Evolutionary conservation across 2,888 invertebrate species (phyloP).

Genomic region (Yponomeuta sedellus): DNA sequence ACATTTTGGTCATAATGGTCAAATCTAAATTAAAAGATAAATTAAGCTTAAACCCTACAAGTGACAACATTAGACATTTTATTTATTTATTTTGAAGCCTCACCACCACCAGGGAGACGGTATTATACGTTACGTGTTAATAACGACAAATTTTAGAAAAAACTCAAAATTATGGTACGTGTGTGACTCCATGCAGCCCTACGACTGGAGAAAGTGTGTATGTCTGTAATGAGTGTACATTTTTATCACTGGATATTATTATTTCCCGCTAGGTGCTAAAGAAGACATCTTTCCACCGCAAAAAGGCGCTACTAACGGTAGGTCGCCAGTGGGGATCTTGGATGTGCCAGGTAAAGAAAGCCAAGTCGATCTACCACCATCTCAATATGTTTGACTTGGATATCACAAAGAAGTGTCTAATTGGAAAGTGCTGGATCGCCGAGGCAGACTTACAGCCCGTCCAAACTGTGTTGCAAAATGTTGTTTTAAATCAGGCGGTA

Average conservation of each 20-base stretch:
- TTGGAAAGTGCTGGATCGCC: slow-evolving; percentile 89
- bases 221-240: too few species aligned
- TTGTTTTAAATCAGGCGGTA: slow-evolving; percentile 35
- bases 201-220: too few species aligned
- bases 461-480: slow-evolving; percentile 47
- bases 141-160: too few species aligned
- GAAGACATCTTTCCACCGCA: slow-evolving; percentile 90
- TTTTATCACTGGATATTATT: slow-evolving; percentile 18
- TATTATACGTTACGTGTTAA: too few species aligned
- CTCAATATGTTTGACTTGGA: slow-evolving; percentile 89
- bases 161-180: too few species aligned
- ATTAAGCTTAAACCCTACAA: background rate
- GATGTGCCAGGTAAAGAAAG: slow-evolving; percentile 89
- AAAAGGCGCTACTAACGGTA: slow-evolving; percentile 87
- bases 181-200: too few species aligned
- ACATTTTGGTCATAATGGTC: too few species aligned
- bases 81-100: too few species aligned
- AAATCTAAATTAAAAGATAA: too few species aligned
- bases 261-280: slow-evolving; percentile 79
- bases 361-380: slow-evolving; percentile 91
- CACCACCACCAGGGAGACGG: too few species aligned
- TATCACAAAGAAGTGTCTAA: slow-evolving; percentile 87
- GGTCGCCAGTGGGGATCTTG: slow-evolving; percentile 87
- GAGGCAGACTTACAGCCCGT: slow-evolving; percentile 79
- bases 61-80: too few species aligned